Conservation (phyloP, 1,140 invertebrate species). For the Macrobrachium rosenbergii region DNA sequence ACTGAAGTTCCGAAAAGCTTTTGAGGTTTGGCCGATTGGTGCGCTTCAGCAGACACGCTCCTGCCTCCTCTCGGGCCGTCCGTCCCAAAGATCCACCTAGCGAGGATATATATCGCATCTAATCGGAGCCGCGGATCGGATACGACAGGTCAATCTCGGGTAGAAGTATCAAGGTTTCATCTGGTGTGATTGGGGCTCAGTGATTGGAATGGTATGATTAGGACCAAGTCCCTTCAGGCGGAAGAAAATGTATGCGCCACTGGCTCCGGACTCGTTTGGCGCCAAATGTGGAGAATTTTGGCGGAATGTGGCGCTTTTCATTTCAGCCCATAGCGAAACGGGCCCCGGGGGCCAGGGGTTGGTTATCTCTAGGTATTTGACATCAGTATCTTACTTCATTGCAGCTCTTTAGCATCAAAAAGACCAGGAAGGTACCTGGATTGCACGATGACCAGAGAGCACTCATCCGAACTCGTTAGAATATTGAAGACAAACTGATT, state of each 20-base stretch:
- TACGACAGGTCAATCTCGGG: constrained; percentile 50
- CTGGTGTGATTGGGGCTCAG: constrained; percentile 34
- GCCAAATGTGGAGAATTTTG: background rate
- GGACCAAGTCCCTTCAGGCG: background rate
- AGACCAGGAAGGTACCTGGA: no score
- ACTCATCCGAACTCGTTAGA: no score
- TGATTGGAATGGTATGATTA: constrained; percentile 47
- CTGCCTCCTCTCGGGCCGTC: background rate
- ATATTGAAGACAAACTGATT: no score
- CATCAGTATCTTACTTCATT: no score
- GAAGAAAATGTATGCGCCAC: constrained; percentile 19
- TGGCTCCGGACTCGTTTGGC: background rate
- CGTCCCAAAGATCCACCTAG: constrained; percentile 16
- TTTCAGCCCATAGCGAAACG: no score
- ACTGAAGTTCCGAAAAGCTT: background rate
- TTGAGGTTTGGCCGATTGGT: background rate
- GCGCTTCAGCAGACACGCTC: background rate
- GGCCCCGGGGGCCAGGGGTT: no score
- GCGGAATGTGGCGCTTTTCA: background rate
- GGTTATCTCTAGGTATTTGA: no score
- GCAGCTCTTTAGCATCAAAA: no score
- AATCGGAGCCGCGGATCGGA: constrained; percentile 35
- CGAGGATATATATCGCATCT: constrained; percentile 33
- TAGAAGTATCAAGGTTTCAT: constrained; percentile 38
- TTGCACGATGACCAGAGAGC: no score